Evolutionary conservation across 2,888 invertebrate genomes (phyloP).

Genomic region (Charanyca ferruginea): DNA sequence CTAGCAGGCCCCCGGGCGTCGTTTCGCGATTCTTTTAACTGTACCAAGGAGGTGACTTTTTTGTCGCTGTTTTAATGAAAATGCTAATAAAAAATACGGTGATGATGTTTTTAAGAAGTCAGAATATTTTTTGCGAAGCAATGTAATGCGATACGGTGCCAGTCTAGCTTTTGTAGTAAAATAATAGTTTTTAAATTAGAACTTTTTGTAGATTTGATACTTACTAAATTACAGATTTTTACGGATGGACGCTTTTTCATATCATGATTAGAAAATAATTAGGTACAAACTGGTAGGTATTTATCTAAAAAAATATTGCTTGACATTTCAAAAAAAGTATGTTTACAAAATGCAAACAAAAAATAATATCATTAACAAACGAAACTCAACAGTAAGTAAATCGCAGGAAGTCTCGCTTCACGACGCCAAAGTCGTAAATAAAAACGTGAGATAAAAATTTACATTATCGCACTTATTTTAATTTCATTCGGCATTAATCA

Average conservation of each 20-base stretch:
- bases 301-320: background rate
- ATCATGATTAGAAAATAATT: conserved; percentile 9
- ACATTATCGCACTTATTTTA: conserved; percentile 89
- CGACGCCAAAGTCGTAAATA: conserved; percentile 81
- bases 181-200: conserved; percentile 30
- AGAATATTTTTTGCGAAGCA: conserved; percentile 32
- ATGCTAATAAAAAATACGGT: conserved; percentile 77
- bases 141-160: conserved; percentile 27
- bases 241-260: background rate
- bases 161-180: conserved; percentile 19
- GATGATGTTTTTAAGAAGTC: conserved; percentile 66
- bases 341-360: conserved; percentile 33
- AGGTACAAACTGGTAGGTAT: background rate
- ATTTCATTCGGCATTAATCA: conserved; percentile 88
- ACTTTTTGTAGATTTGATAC: conserved; percentile 17
- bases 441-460: conserved; percentile 82
- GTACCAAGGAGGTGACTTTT: conserved; percentile 79
- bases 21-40: conserved; percentile 86
- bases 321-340: background rate
- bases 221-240: conserved; percentile 23
- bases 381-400: conserved; percentile 46
- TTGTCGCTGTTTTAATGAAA: conserved; percentile 83
- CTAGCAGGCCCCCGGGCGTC: conserved; percentile 85
- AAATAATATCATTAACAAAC: conserved; percentile 63
- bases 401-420: conserved; percentile 63